Base-by-base conservation (phyloP, 30 jellyfish, hydroid and myxozoan genomes). In the Haliclystus octoradiatus region DNA sequence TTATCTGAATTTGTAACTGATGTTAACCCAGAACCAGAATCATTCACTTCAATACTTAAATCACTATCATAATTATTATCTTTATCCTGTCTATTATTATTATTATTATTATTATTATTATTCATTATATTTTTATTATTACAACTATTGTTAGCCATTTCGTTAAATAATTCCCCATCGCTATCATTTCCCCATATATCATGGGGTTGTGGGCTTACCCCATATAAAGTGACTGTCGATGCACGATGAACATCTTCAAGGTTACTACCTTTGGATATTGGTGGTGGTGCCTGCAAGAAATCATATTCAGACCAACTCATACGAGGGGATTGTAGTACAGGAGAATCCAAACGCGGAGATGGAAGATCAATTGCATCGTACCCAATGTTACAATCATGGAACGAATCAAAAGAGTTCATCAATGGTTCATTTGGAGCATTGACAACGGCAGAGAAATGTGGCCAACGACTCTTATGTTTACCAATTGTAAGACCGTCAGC, bases 231-330 rank as follows among this genome's bases (percentile, higher is more conserved):
- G 1, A 70, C 85, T 13, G 93, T 84, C 23, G 95, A 84, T 68
- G 92, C 91, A 62, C 95, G 91, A 64, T 84, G 92, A 22, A 84
- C 77, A 30, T 84, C 76, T 31, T 50, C 32, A 50, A 73, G 57
- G 68, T 84, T 81, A 68, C 76, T 92, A 1, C 95, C 95, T 76
- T 84, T 84, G 13, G 92, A 47, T 31, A 74, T 49, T n/a, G 95
- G 95, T 62, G 95, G 95, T 53, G 78, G 63, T 1, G 95, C 95
- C 34, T 77, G 88, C 3, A 84, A 78, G 63, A 69, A 84, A 75
- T 84, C 95, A 34, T 76, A 84, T 50, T 65, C 83, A 51, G 81
- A 40, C 73, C 65, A 52, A 34, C 88, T 84, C 26, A 64, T 50
- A 26, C 92, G 34, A n/a, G 92, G 92, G 28, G 83, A 62, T 3